Base-by-base conservation (phyloP, 1,140 invertebrate species). In the Camponotus vicinus region DNA sequence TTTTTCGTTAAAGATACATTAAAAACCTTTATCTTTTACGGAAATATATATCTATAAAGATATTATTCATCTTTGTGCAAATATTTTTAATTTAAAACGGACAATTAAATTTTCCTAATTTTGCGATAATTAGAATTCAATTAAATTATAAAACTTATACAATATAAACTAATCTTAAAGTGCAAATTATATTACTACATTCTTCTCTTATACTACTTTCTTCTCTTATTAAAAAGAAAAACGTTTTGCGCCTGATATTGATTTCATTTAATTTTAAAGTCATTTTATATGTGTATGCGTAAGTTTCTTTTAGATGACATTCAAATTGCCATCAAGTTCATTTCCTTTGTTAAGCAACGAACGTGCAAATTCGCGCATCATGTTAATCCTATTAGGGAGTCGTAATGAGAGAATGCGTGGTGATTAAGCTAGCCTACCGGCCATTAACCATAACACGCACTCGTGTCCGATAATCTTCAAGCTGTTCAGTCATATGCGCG, bases 361-460 rank as follows among this genome's bases (percentile, higher is more conserved):
- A 66, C 42, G 13, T 37, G 45, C 27, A 21, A 73, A 37, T 59
- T 83, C 34, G 11, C 27, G 8, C 63, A 64, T 45, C 34, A 45
- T 55, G 55, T 63, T 75, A 63, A 73, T 61, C 27, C 40, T 45
- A 75, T 75, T 40, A 61, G 40, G 2, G 6, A 49, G 42, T 75
- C 40, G 40, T 83, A 83, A 83, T 49, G 57, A 83, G 79, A 75
- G 79, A 61, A 83, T 75, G 79, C 69, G 49, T 80, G 66, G 66
- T 37, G 67, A 83, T 83, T 83, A 73, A 73, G 55, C 69, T 45
- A 37, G 55, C 69, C 55, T 2, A 40, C 27, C 75, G 82, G 82
- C 32, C 88, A 89, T 88, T 89, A 89, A 88, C 87, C 88, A 49
- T 83, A 83, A 67, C 88, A 86, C 66, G 88, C 76, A 71, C 75